These are phyloP conservation scores for Aleiodes leptofemur DNA, from an alignment of 2,888 invertebrate genomes.

Conservation along the genomic window DNA sequence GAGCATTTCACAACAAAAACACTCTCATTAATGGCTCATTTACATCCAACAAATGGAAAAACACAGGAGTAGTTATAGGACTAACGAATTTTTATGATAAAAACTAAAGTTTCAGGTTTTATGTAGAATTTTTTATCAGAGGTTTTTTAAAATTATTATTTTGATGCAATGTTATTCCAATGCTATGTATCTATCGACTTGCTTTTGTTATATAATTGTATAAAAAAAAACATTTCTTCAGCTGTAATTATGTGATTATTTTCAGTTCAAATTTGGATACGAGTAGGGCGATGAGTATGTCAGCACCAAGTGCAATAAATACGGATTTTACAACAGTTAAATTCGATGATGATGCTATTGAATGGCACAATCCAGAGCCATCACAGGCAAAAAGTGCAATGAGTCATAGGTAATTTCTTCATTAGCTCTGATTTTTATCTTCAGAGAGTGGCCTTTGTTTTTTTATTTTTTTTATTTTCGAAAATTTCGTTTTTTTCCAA, in stretches of 20 bases:
- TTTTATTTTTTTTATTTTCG: not conserved
- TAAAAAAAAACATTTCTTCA: not conserved
- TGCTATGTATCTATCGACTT: not conserved
- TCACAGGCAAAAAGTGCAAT: conserved; percentile 71
- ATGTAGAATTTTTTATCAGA: not conserved
- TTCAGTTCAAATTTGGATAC: conserved; percentile 82
- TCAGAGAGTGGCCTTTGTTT: not conserved
- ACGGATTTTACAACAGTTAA: conserved; percentile 84
- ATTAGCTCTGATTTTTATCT: conserved; percentile 46
- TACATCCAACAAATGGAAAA: too few species aligned
- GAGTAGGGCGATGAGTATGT: conserved; percentile 86
- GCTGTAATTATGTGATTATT: conserved; percentile 22
- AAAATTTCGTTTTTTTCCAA: not conserved
- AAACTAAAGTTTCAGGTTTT: not conserved
- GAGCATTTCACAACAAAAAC: too few species aligned
- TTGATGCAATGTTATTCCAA: conserved; percentile 18
- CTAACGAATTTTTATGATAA: not conserved
- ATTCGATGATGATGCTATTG: conserved; percentile 80
- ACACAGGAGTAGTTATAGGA: not conserved
- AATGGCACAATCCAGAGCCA: conserved; percentile 68
- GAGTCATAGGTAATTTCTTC: conserved; percentile 68
- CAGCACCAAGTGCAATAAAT: conserved; percentile 92
- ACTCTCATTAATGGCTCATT: too few species aligned
- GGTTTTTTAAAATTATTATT: conserved; percentile 10
- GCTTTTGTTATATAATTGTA: not conserved